Conservation (phyloP, 1,140 invertebrate species). For the Listronotus bonariensis region DNA sequence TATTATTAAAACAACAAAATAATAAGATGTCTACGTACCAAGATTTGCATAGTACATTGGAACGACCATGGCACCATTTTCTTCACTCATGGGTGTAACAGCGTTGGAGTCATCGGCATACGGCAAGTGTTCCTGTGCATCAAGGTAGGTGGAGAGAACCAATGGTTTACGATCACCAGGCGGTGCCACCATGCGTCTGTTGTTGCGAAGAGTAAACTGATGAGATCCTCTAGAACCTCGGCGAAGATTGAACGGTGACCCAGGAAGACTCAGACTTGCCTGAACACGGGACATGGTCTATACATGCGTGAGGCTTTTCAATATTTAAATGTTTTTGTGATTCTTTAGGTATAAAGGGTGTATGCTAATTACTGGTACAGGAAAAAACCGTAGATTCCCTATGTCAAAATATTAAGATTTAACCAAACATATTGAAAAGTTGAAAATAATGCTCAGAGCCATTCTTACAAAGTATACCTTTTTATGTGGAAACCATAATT, state of each 20-base stretch:
- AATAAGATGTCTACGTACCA: conserved; percentile 56
- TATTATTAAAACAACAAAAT: conserved; percentile 12
- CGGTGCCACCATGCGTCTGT: conserved; percentile 65
- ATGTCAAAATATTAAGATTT: too few relatives aligned
- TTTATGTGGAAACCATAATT: too few relatives aligned
- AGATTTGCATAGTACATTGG: conserved; percentile 84
- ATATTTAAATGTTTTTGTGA: neutral
- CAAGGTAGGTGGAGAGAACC: conserved; percentile 91
- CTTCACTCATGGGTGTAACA: conserved; percentile 97
- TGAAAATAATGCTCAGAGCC: too few relatives aligned
- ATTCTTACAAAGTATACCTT: too few relatives aligned
- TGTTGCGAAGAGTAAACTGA: conserved; percentile 87
- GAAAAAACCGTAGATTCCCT: too few relatives aligned
- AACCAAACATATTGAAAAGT: too few relatives aligned
- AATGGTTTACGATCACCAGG: conserved; percentile 89
- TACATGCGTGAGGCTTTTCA: conserved; percentile 47
- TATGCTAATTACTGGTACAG: too few relatives aligned
- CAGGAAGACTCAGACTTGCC: conserved; percentile 94
- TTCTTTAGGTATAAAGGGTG: neutral
- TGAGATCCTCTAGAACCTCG: conserved; percentile 88
- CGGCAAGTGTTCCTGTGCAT: conserved; percentile 94
- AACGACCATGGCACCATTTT: conserved; percentile 92
- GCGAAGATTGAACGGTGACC: conserved; percentile 91
- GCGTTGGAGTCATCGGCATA: conserved; percentile 97
- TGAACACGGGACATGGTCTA: conserved; percentile 61